Percentiles rank a stretch among this genome's conserved stretches.
phyloP scores from a whole-genome alignment of 2,888 invertebrate species.

The Dolomedes plantarius region DNA sequence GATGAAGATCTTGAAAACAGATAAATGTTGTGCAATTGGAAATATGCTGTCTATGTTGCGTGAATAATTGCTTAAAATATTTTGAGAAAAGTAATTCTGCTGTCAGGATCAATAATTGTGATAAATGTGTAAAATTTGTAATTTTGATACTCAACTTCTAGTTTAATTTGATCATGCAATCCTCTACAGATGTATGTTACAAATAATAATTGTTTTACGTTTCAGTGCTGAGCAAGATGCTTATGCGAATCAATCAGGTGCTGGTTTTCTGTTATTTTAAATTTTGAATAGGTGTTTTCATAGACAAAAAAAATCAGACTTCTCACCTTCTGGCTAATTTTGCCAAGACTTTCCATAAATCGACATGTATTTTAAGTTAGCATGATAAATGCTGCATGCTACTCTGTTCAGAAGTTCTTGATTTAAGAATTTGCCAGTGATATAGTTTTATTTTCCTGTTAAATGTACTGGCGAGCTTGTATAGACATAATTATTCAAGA shows the following conservation, averaged over 20 bases:
- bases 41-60: conserved; percentile 37
- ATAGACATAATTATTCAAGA: conserved; percentile 66
- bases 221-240: conserved; percentile 21
- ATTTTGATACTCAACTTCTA: conserved; percentile 44
- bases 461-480: conserved; percentile 69
- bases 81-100: conserved; percentile 56
- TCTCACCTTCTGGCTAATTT: not conserved
- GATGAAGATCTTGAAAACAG: conserved; percentile 34
- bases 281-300: conserved; percentile 2
- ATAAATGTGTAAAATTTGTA: conserved; percentile 64
- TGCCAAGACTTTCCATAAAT: conserved; percentile 1
- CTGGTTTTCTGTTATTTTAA: conserved; percentile 25
- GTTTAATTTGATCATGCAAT: conserved; percentile 24
- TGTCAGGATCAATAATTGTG: conserved; percentile 65
- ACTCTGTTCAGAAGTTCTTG: not conserved
- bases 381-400: conserved; percentile 61
- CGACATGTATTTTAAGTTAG: conserved; percentile 36
- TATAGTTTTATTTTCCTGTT: conserved; percentile 57
- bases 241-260: conserved; percentile 18
- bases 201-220: conserved; percentile 7
- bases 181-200: conserved; percentile 10
- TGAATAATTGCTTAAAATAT: conserved; percentile 62
- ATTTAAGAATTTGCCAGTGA: conserved; percentile 52
- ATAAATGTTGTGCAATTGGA: conserved; percentile 33
- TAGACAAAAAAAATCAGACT: not conserved